phyloP scores from a whole-genome alignment of 2,797 vertebrate species.

The Gallinago nigripennis region DNA sequence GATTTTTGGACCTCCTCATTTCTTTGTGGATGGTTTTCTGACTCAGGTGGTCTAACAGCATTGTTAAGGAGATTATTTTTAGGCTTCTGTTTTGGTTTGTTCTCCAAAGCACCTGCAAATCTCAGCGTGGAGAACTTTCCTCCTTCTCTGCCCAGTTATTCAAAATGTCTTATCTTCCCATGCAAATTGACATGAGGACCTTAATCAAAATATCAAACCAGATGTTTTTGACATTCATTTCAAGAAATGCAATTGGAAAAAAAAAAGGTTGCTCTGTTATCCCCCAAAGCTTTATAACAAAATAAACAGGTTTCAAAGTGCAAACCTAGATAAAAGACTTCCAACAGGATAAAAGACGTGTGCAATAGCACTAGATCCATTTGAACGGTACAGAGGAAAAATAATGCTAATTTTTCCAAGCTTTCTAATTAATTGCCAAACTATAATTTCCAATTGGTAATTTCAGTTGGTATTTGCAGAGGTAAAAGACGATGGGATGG shows the following conservation, averaged over 20 bases:
- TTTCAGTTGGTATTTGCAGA: neutral
- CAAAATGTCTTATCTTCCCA: neutral
- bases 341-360: fast-evolving
- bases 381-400: neutral
- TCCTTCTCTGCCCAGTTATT: neutral
- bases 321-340: neutral
- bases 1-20: neutral
- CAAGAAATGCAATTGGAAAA: neutral
- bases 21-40: neutral
- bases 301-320: neutral
- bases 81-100: neutral
- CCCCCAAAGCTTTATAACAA: neutral
- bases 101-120: neutral
- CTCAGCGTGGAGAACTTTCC: neutral
- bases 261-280: neutral
- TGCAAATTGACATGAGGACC: neutral
- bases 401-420: neutral
- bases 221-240: neutral
- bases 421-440: neutral
- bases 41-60: neutral
- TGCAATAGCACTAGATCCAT: neutral
- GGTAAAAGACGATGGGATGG: neutral
- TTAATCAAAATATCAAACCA: neutral
- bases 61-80: neutral
- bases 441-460: neutral